Percentiles rank a stretch among this genome's conserved stretches.
These are phyloP conservation scores for Herminia tarsipennalis DNA, from an alignment of 2,888 invertebrate species.

Conservation along the genomic window DNA sequence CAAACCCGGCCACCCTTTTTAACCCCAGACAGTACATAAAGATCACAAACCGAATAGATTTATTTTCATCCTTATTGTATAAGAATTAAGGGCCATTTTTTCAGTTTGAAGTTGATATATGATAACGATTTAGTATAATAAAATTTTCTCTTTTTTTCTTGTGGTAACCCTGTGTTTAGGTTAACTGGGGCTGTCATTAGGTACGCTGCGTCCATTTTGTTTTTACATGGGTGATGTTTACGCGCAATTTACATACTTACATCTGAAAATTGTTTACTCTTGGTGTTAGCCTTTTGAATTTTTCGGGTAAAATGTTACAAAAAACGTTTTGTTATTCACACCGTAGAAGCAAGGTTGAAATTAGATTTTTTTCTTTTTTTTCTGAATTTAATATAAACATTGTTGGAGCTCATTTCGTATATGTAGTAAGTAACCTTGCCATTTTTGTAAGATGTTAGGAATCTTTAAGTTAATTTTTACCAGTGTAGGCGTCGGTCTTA, in stretches of 20 bases:
- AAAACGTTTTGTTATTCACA: not conserved
- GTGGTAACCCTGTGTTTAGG: slow-evolving; percentile 12
- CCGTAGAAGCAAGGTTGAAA: too few relatives aligned
- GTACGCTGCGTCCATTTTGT: not conserved
- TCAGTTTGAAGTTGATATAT: slow-evolving; percentile 1
- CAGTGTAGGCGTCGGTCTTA: too few relatives aligned
- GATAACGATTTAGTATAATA: slow-evolving; percentile 4
- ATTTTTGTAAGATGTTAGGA: too few relatives aligned
- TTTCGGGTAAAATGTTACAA: not conserved
- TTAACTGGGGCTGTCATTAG: slow-evolving; percentile 1
- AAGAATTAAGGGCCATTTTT: slow-evolving; percentile 10
- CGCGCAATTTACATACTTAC: slow-evolving; percentile 5
- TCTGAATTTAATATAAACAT: too few relatives aligned
- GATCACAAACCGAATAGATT: slow-evolving; percentile 17
- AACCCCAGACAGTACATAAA: slow-evolving; percentile 21
- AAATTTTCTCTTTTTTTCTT: slow-evolving; percentile 17
- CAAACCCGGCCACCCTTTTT: slow-evolving; percentile 31
- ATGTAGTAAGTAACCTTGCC: too few relatives aligned
- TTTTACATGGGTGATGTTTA: slow-evolving; percentile 1
- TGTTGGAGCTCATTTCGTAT: too few relatives aligned
- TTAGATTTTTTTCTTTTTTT: too few relatives aligned
- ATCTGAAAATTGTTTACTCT: not conserved
- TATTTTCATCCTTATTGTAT: slow-evolving; percentile 18
- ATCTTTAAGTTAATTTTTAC: too few relatives aligned
- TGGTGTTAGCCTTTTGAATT: not conserved